Evolutionary conservation across 1,140 invertebrate genomes (phyloP).

Genomic region (Drosophila nikananu): DNA sequence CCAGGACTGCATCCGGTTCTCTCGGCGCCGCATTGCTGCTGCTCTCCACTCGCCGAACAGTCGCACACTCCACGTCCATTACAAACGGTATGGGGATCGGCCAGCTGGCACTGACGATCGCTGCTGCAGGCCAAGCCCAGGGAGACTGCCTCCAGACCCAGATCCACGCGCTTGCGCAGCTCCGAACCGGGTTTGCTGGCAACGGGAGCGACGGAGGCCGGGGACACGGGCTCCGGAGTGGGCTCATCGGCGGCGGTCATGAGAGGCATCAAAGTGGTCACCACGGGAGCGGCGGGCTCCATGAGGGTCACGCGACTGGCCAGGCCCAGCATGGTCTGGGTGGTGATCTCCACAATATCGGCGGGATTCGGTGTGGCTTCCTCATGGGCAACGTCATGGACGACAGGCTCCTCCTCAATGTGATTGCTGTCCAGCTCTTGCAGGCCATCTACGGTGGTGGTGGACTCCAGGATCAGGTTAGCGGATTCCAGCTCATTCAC

Average conservation of each 20-base stretch:
- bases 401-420: constrained; percentile 44
- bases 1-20: constrained; percentile 92
- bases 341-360: constrained; percentile 84
- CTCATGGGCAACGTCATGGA: constrained; percentile 33
- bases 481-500: constrained; percentile 73
- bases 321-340: constrained; percentile 80
- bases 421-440: constrained; percentile 63
- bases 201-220: constrained; percentile 6
- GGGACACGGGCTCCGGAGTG: constrained; percentile 52
- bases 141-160: constrained; percentile 88
- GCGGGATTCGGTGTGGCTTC: constrained; percentile 75
- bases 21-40: constrained; percentile 88
- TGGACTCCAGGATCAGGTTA: constrained; percentile 72
- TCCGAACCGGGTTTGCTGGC: constrained; percentile 53
- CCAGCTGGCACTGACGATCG: constrained; percentile 91
- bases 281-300: constrained; percentile 84
- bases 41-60: constrained; percentile 87
- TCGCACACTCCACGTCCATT: constrained; percentile 91
- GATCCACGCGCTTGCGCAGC: constrained; percentile 85
- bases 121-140: constrained; percentile 91
- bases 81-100: constrained; percentile 92
- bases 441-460: constrained; percentile 60
- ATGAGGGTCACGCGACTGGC: constrained; percentile 85
- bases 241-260: constrained; percentile 68
- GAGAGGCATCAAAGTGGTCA: constrained; percentile 74